Conservation (phyloP, 1,140 invertebrate genomes). For the Drosophila leontia region DNA sequence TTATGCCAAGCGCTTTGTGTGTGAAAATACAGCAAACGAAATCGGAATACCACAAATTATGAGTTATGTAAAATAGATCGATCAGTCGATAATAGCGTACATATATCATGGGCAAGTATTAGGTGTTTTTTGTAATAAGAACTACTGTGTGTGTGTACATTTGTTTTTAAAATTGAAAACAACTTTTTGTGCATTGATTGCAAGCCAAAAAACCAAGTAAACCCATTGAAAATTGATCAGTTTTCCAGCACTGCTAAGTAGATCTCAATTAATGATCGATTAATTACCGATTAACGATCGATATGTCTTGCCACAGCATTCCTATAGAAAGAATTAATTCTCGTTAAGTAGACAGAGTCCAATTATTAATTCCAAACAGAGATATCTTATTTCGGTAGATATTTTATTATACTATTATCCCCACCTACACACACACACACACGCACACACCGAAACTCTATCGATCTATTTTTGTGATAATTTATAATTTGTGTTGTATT, state of each 20-base stretch:
- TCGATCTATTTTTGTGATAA: slow-evolving; percentile 49
- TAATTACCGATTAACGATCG: slow-evolving; percentile 15
- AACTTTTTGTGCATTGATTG: slow-evolving; percentile 84
- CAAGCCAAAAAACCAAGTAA: slow-evolving; percentile 30
- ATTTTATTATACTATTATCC: slow-evolving; percentile 73
- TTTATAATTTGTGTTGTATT: slow-evolving; percentile 71
- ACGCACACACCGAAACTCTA: slow-evolving; percentile 28
- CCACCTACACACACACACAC: slow-evolving; percentile 31
- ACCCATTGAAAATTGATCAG: slow-evolving; percentile 34
- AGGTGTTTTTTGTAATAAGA: slow-evolving; percentile 24
- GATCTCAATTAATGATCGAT: slow-evolving; percentile 21
- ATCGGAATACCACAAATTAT: slow-evolving; percentile 45
- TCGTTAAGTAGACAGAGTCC: slow-evolving; percentile 28
- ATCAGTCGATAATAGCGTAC: slow-evolving; percentile 56
- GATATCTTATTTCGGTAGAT: slow-evolving; percentile 72
- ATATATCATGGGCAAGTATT: slow-evolving; percentile 67
- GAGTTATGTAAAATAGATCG: slow-evolving; percentile 30
- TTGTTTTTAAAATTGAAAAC: slow-evolving; percentile 84
- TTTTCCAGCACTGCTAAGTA: slow-evolving; percentile 22
- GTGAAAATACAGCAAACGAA: slow-evolving; percentile 41
- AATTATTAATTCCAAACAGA: slow-evolving; percentile 40
- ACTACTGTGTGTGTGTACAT: slow-evolving; percentile 74
- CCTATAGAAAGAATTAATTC: slow-evolving; percentile 29
- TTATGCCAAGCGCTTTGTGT: slow-evolving; percentile 41
- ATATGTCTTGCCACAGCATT: slow-evolving; percentile 19